Conservation (phyloP, 2,888 invertebrate genomes). For the Syrista parreyssii region DNA sequence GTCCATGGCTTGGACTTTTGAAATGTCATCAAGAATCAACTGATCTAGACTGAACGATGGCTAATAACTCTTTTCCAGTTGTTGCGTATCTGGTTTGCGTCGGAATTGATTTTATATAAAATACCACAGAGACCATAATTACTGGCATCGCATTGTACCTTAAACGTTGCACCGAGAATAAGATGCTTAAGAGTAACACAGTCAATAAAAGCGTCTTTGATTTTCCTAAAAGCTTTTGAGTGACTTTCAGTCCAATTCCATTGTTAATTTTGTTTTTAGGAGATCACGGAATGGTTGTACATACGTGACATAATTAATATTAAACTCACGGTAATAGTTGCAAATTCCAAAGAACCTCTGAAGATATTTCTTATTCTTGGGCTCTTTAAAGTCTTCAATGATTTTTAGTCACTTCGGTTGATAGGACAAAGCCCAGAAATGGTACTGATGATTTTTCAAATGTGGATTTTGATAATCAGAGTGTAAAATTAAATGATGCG, state of each 20-base stretch:
- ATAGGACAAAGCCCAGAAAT: too few relatives aligned
- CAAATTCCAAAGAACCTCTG: slow-evolving; percentile 37
- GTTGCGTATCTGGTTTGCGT: too few relatives aligned
- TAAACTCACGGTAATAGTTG: slow-evolving; percentile 32
- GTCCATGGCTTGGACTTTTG: too few relatives aligned
- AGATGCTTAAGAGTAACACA: slow-evolving; percentile 21
- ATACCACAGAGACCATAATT: slow-evolving; percentile 29
- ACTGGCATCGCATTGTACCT: slow-evolving; percentile 29
- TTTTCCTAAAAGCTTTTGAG: slow-evolving; percentile 17
- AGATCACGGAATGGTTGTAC: slow-evolving; percentile 28
- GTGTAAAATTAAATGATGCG: too few relatives aligned
- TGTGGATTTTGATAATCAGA: too few relatives aligned
- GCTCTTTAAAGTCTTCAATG: too few relatives aligned
- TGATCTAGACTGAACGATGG: too few relatives aligned
- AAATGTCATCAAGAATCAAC: too few relatives aligned
- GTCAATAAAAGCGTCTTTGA: slow-evolving; percentile 28
- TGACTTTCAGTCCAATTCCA: slow-evolving; percentile 32
- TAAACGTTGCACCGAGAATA: slow-evolving; percentile 13
- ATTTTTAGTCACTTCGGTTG: too few relatives aligned
- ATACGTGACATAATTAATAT: slow-evolving; percentile 16
- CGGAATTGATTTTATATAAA: slow-evolving; percentile 24
- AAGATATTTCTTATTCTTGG: slow-evolving; percentile 32
- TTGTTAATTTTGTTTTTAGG: slow-evolving; percentile 17
- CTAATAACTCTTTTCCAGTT: too few relatives aligned
- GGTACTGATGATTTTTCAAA: too few relatives aligned